Percentiles rank a stretch among this genome's conserved stretches.
These are phyloP conservation scores for Pseudomugil gertrudae DNA, from an alignment of 2,797 vertebrate genomes.

Conservation along the genomic window DNA sequence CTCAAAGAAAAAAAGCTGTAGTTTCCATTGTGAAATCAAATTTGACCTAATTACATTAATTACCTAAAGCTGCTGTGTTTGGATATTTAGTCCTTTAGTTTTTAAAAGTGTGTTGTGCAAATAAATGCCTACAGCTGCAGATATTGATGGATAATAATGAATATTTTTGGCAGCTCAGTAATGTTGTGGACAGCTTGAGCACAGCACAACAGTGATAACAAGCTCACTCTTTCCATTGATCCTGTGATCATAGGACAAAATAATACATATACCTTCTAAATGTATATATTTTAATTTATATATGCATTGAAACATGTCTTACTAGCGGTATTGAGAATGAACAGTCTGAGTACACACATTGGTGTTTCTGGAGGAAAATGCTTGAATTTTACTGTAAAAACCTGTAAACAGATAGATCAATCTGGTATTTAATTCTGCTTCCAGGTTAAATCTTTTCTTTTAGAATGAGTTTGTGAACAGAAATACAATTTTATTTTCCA, in stretches of 20 bases:
- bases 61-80: background rate
- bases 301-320: constrained; percentile 10
- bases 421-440: too few species aligned
- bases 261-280: background rate
- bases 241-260: background rate
- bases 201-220: constrained; percentile 21
- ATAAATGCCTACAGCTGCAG: background rate
- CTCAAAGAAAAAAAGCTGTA: too few species aligned
- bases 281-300: constrained; percentile 22
- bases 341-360: background rate
- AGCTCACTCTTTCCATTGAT: constrained; percentile 21
- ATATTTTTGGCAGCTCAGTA: constrained; percentile 5
- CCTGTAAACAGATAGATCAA: too few species aligned
- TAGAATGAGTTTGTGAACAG: too few species aligned
- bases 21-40: too few species aligned
- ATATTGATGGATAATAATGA: background rate
- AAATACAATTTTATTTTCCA: too few species aligned
- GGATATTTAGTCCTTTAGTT: background rate
- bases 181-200: constrained; percentile 18
- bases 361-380: background rate
- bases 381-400: background rate
- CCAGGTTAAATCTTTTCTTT: too few species aligned
- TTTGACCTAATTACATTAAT: too few species aligned
- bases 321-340: background rate
- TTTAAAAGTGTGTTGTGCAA: background rate